Base-by-base conservation (phyloP, 2,113 vertebrate species). In the Osmerus mordax region DNA sequence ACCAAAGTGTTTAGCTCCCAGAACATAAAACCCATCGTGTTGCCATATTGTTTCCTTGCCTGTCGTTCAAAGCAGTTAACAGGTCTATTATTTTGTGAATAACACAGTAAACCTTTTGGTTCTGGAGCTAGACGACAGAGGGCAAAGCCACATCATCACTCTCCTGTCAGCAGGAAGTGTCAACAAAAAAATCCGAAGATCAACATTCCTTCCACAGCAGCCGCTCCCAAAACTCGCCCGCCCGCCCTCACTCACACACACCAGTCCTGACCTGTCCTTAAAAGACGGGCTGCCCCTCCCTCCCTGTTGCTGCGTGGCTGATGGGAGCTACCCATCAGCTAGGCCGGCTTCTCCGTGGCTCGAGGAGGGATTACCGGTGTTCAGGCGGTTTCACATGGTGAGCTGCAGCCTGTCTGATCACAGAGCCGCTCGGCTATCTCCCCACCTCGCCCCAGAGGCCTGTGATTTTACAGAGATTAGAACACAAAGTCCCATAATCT, bases 401-500 rank as follows among this genome's bases (percentile, higher is more conserved):
- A 87, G 85, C 84, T 77, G 65, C 75, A 74, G 80, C 66, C 81
- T 36, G 62, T 84, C 85, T 88, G 85, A 88, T 89, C 85, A 85
- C 74, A 84, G 78, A 80, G 78, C 60, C 72, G 60, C 83, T 79
- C 60, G 66, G 21, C 75, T 67, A 78, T 80, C 85, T 80, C 73
- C 56, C 67, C 71, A 55, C 71, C 73, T 82, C 74, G 72, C 72
- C 78, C 75, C 78, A 7, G 55, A 14, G 80, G 79, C 78, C 80
- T 3, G 32, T 82, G 82, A 84, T 87, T 88, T 89, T 78, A 86
- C 84, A 85, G 74, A 78, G 81, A 86, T 87, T 87, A 89, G 71
- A 65, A 55, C 81, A 80, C 73, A 84, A 86, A 85, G 78, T 87
- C 74, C 21, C 77, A 78, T 86, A 82, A 88, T 85, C 85, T 86